Evolutionary conservation across 2,797 vertebrate species (phyloP).

Genomic region (Sebastes hubbsi): DNA sequence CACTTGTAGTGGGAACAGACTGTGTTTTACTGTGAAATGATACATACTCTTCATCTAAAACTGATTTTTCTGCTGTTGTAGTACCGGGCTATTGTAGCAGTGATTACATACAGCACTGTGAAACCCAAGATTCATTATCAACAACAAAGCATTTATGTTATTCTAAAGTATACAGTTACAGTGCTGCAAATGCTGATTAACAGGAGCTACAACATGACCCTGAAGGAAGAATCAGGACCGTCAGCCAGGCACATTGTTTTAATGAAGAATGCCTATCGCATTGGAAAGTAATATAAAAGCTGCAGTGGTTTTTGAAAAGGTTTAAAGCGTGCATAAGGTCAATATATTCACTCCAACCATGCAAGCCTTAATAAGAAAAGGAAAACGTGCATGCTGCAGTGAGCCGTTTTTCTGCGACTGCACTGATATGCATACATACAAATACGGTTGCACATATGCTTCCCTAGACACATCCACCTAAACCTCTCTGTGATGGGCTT

Average conservation of each 20-base stretch:
- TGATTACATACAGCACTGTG: not conserved
- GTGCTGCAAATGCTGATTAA: not conserved
- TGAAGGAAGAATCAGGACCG: not conserved
- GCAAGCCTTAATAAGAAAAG: slow-evolving; percentile 19
- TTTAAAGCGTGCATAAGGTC: slow-evolving; percentile 25
- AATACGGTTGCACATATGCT: slow-evolving; percentile 38
- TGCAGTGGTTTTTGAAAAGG: slow-evolving; percentile 18
- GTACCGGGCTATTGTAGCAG: not conserved
- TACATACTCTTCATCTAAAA: not conserved
- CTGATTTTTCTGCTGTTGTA: not conserved
- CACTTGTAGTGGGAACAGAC: not conserved
- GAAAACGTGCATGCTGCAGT: slow-evolving; percentile 20
- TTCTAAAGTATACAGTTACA: not conserved
- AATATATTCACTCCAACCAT: slow-evolving; percentile 26
- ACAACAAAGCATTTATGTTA: not conserved
- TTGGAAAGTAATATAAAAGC: not conserved
- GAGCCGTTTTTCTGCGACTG: slow-evolving; percentile 16
- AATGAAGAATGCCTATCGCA: slow-evolving; percentile 11
- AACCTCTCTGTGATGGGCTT: slow-evolving; percentile 52
- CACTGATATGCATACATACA: slow-evolving; percentile 40
- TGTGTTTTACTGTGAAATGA: not conserved
- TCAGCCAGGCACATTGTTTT: not conserved
- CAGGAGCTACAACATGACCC: not conserved
- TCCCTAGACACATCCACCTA: slow-evolving; percentile 23
- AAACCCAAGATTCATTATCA: not conserved